Evolutionary conservation across 2,888 invertebrate genomes (phyloP), one percentile per base, ranked within the genome.

Genomic region (Sylvicola fuscatus): DNA sequence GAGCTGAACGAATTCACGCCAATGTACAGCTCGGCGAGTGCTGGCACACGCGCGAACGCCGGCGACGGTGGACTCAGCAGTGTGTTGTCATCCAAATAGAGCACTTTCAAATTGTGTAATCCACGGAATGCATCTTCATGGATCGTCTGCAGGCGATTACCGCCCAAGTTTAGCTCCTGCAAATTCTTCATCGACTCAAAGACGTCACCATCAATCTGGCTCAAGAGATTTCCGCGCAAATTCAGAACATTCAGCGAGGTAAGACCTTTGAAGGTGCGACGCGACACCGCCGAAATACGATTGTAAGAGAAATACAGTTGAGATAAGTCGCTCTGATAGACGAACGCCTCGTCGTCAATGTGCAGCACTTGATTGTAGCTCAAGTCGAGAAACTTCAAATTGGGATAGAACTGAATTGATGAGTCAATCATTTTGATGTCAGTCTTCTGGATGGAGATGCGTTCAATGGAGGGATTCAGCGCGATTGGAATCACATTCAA

Each of bases 401-500:
- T 69, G n/a, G 65, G 63, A 53, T 73, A 73, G 53, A 73, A 72
- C 45, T 68, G 68, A 45, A 72, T 67, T 2, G 69, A 68, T 2
- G 69, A 70, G 47, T 72, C 72, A 29, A 72, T 66, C 2, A 67
- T 68, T 46, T 68, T 68, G 44, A 73, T 70, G 43, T 64, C 63
- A 49, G 71, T 73, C 47, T 66, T 66, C 39, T 64, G 61, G 31
- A 73, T 53, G 33, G 69, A 65, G 39, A 73, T 60, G 36, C 70
- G 56, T 46, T 70, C 69, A 28, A 72, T 69, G 42, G 69, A 68
- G 3, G 78, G 78, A 50, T 75, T 75, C 36, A 76, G 53, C 2
- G 73, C 70, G 45, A 75, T 74, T n/a, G 76, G 75, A 33, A 75
- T 64, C 34, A 72, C 70, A 52, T 72, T 72, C 39, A 75, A 54